Conservation (phyloP, 2,113 vertebrate genomes). For the Sturnus vulgaris region DNA sequence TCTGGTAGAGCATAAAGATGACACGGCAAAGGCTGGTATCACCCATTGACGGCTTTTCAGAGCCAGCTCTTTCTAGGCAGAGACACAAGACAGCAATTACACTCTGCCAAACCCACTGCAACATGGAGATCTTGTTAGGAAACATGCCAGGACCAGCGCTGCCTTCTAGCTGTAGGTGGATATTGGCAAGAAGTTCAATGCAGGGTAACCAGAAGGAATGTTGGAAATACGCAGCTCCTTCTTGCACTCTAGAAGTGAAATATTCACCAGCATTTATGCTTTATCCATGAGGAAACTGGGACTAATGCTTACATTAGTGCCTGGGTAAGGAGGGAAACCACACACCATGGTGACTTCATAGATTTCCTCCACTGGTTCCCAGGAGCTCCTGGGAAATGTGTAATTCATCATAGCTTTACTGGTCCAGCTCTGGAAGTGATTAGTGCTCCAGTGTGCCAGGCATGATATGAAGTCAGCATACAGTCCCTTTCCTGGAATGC, state of each 20-base stretch:
- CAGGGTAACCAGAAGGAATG: not conserved
- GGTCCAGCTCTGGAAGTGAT: not conserved
- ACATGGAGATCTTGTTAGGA: not conserved
- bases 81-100: not conserved
- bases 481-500: not conserved
- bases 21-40: not conserved
- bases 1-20: not conserved
- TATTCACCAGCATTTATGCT: not conserved
- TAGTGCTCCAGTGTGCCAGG: not conserved
- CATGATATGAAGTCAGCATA: not conserved
- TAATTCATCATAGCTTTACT: not conserved
- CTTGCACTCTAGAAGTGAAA: not conserved
- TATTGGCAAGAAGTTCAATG: conserved; percentile 7
- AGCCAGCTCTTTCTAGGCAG: not conserved
- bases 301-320: not conserved
- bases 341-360: not conserved
- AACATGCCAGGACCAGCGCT: not conserved
- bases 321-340: not conserved
- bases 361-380: not conserved
- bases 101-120: not conserved
- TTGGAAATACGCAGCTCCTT: not conserved
- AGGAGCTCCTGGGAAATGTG: not conserved
- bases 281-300: not conserved
- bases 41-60: not conserved
- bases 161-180: conserved; percentile 7